These are phyloP conservation scores for Erpobdella octoculata DNA, from an alignment of 2,888 invertebrate species.

Conservation along the genomic window DNA sequence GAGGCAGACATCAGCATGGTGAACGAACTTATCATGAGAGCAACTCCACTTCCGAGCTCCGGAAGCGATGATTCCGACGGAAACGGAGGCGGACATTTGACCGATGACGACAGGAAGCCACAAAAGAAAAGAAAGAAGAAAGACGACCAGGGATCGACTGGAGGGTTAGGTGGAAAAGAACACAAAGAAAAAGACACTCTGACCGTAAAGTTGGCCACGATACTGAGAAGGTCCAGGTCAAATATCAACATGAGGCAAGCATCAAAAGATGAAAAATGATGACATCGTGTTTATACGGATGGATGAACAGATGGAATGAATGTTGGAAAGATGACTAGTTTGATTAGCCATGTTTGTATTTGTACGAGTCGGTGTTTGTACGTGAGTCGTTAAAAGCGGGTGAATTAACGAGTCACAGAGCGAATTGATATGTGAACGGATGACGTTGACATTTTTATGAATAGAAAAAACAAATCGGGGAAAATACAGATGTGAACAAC, in stretches of 20 bases:
- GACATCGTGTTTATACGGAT: too few relatives aligned
- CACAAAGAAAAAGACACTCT: constrained; percentile 28
- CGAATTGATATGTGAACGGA: too few relatives aligned
- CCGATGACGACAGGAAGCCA: constrained; percentile 6
- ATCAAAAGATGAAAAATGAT: constrained; percentile 27
- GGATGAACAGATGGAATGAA: too few relatives aligned
- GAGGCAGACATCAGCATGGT: constrained; percentile 50
- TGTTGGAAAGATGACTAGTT: not conserved
- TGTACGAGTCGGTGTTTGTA: not conserved
- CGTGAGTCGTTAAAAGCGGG: not conserved
- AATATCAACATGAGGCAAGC: constrained; percentile 28
- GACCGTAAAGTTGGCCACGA: constrained; percentile 31
- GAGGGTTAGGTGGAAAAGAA: constrained; percentile 14
- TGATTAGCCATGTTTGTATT: not conserved
- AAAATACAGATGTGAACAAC: too few relatives aligned
- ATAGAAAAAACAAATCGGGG: too few relatives aligned
- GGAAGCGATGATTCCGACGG: constrained; percentile 30
- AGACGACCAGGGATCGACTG: constrained; percentile 20
- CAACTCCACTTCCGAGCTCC: constrained; percentile 36
- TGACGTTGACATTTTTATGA: too few relatives aligned
- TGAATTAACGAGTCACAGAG: too few relatives aligned
- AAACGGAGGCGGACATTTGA: not conserved
- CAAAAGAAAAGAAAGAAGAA: constrained; percentile 26
- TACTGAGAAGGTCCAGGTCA: constrained; percentile 26
- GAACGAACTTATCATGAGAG: constrained; percentile 42